These are phyloP conservation scores for Thunnus maccoyii DNA, from an alignment of 2,113 vertebrate species.

Conservation along the genomic window DNA sequence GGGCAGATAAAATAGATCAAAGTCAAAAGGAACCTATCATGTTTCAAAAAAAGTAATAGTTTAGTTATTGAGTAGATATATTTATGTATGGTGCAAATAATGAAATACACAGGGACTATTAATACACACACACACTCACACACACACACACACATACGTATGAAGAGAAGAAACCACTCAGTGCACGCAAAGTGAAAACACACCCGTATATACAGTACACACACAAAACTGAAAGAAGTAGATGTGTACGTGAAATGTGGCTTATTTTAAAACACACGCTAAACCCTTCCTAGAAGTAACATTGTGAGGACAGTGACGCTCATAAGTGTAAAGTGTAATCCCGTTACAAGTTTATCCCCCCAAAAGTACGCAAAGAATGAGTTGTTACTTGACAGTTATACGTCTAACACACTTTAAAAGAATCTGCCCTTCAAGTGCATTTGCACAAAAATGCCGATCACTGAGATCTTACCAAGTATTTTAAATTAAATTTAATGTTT, in stretches of 20 bases:
- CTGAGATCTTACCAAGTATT: not conserved
- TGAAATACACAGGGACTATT: conserved; percentile 45
- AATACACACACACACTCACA: conserved; percentile 51
- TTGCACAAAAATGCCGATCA: not conserved
- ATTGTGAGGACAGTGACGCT: conserved; percentile 35
- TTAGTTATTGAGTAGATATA: conserved; percentile 13
- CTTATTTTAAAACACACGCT: conserved; percentile 46
- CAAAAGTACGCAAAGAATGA: conserved; percentile 41
- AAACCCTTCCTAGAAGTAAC: conserved; percentile 31
- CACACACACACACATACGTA: conserved; percentile 9
- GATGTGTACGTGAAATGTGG: conserved; percentile 23
- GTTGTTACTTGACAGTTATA: conserved; percentile 39
- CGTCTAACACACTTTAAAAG: not conserved
- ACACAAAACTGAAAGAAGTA: conserved; percentile 35
- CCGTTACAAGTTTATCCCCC: conserved; percentile 66
- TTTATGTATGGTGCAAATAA: conserved; percentile 47
- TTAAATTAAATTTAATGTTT: not conserved
- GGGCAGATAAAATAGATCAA: conserved; percentile 2
- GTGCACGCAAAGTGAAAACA: conserved; percentile 53
- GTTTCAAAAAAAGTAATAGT: conserved; percentile 39
- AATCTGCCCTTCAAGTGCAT: conserved; percentile 28
- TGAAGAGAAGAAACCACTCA: conserved; percentile 37
- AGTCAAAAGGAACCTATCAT: conserved; percentile 2
- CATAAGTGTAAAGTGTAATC: conserved; percentile 39
- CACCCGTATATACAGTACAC: conserved; percentile 34